Percentiles rank a stretch among this genome's conserved stretches.
phyloP scores from a whole-genome alignment of 2,888 invertebrate genomes.

The Platycheirus rosarum region DNA sequence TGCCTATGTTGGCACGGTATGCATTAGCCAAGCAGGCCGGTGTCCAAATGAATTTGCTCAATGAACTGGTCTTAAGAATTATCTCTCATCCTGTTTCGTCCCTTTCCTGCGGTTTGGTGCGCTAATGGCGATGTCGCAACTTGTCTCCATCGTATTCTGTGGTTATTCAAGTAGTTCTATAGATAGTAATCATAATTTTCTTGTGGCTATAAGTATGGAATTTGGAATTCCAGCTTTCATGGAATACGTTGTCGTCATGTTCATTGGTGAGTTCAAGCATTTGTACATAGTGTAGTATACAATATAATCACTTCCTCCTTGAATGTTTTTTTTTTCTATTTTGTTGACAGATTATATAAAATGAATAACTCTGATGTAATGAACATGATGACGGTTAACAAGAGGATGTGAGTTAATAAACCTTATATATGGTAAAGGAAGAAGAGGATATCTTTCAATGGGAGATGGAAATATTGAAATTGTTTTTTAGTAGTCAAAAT shows the following conservation, averaged over 20 bases:
- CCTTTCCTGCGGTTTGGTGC: constrained; percentile 31
- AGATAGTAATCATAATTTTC: constrained; percentile 66
- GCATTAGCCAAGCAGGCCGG: constrained; percentile 4
- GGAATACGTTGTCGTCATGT: constrained; percentile 30
- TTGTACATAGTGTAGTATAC: constrained; percentile 39
- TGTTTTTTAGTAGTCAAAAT: too few relatives aligned
- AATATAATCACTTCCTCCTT: constrained; percentile 67
- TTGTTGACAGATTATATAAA: constrained; percentile 67
- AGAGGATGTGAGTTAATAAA: too few relatives aligned
- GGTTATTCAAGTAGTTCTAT: constrained; percentile 4
- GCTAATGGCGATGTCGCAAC: constrained; percentile 4
- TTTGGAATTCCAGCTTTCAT: constrained; percentile 49
- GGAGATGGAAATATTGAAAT: too few relatives aligned
- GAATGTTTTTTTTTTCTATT: constrained; percentile 45
- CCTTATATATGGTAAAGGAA: too few relatives aligned
- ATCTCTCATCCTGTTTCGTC: constrained; percentile 69
- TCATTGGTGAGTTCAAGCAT: constrained; percentile 46
- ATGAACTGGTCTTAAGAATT: constrained; percentile 56
- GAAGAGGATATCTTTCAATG: too few relatives aligned
- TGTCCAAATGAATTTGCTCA: constrained; percentile 62
- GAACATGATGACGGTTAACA: constrained; percentile 48
- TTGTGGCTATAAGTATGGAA: constrained; percentile 53
- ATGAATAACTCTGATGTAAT: constrained; percentile 53
- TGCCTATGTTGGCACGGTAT: constrained; percentile 24
- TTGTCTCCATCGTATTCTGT: constrained; percentile 12